Conservation (phyloP, 2,888 invertebrate species). For the Euplagia quadripunctaria region DNA sequence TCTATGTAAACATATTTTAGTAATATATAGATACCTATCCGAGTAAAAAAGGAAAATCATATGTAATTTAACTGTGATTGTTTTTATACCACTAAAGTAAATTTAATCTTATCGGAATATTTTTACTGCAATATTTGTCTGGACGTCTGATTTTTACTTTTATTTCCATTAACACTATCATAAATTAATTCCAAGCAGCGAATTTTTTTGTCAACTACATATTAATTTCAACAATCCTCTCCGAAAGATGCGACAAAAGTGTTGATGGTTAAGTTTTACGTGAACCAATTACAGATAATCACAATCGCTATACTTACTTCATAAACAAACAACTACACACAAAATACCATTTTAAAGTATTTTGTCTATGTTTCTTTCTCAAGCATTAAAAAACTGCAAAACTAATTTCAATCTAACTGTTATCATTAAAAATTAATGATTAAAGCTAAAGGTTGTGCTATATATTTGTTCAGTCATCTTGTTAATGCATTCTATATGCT, state of each 20-base stretch:
- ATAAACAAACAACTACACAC: not conserved
- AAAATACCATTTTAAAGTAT: not conserved
- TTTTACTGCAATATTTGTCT: no score
- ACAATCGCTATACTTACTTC: not conserved
- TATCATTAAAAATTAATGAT: not conserved
- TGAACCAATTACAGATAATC: not conserved
- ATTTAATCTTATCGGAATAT: no score
- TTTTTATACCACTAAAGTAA: no score
- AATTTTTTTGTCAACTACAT: no score
- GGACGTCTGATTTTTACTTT: no score
- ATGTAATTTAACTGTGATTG: no score
- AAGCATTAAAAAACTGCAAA: not conserved
- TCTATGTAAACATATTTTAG: not conserved
- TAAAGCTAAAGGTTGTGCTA: not conserved
- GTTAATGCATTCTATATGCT: not conserved
- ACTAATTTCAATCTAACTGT: no score
- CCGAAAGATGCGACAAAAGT: not conserved
- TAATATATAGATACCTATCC: not conserved
- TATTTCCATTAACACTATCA: no score
- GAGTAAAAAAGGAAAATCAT: no score
- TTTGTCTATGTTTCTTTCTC: not conserved
- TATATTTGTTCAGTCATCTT: not conserved
- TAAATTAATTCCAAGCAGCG: no score
- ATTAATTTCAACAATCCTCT: no score
- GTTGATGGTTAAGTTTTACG: not conserved